Base-by-base conservation (phyloP, 2,888 invertebrate genomes). In the Neoascia interrupta region DNA sequence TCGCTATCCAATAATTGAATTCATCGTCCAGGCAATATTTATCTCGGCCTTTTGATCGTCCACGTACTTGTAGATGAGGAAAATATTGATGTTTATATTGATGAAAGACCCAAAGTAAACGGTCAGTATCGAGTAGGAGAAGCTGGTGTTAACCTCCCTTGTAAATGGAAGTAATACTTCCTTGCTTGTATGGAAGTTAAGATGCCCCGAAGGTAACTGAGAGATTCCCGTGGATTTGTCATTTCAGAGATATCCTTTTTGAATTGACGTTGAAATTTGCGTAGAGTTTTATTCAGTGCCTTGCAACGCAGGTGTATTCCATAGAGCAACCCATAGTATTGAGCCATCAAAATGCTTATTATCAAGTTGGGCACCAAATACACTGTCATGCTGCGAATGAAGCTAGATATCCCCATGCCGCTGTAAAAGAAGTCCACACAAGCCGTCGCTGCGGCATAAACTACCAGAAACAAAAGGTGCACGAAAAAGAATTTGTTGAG, bases 241-340 rank as follows among this genome's bases (percentile, higher is more conserved):
- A n/a, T n/a, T n/a, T n/a, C n/a, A n/a, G n/a, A n/a, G n/a, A n/a
- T n/a, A n/a, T n/a, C n/a, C n/a, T n/a, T n/a, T n/a, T n/a, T n/a
- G n/a, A n/a, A n/a, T n/a, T n/a, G n/a, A n/a, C n/a, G n/a, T n/a
- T n/a, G n/a, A n/a, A n/a, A n/a, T n/a, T n/a, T n/a, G n/a, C n/a
- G n/a, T n/a, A n/a, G n/a, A 0, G 70, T 18, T 15, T 58, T 10
- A 10, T 69, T 80, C 5, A 83, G 51, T 5, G 66, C 68, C 1
- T 63, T 54, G 1, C 51, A 70, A 45, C 84, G 81, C 51, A 79
- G 34, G 0, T 60, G 53, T n/a, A 82, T 81, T 5, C 45, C 61
- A 64, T 80, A 82, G 19, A 83, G 26, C 0, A 84, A 43, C 4
- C 36, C 68, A 37, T 84, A 84, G 56, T 84, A 84, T 23, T 84